Evolutionary conservation across 2,888 invertebrate genomes (phyloP), one percentile per base, ranked within the genome.

Genomic region (Theodoxus fluviatilis): DNA sequence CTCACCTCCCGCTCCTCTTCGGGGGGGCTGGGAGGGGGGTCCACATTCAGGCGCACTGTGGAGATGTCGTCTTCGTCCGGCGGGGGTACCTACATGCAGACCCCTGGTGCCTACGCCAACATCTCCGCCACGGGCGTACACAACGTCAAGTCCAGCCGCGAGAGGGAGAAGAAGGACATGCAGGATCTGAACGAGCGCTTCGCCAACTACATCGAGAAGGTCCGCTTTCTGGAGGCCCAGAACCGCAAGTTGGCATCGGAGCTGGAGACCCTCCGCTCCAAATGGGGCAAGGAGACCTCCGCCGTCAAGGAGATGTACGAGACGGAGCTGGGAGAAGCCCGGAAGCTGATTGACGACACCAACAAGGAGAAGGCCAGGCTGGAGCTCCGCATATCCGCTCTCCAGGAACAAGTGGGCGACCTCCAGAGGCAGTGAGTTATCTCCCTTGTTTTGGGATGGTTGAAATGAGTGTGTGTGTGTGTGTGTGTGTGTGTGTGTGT

Each of bases 201-300:
- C 70, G 89, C 89, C 73, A 85, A 81, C 81, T 89, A 89, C 83
- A 89, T 89, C 74, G 89, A 89, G 83, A 88, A 89, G 81, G 83
- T 84, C 25, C 79, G 87, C 59, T 88, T 87, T 74, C 77, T 88
- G 69, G 87, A 88, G 75, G 87, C 86, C n/a, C 88, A 88, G 79
- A 87, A 88, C 79, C 78, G 82, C 66, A 85, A 86, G 73, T 75
- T 88, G 57, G 85, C 82, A 57, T 77, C 78, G 15, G 87, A 87
- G 73, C 74, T 87, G 69, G 85, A 86, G 25, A 80, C 81, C 33
- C 78, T 87, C 64, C 57, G 81, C 69, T 80, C 80, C 28, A 81
- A 84, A 79, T 84, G 85, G 84, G 85, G 84, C 68, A 82, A 83
- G 65, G 84, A 84, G 76, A 86, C 86, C 2, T 78, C 78, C 55